A percentile compares a stretch with the other conserved stretches of the same genome.
These are phyloP conservation scores for Elanus axillaris DNA, from an alignment of 2,113 vertebrate genomes.

Conservation along the genomic window DNA sequence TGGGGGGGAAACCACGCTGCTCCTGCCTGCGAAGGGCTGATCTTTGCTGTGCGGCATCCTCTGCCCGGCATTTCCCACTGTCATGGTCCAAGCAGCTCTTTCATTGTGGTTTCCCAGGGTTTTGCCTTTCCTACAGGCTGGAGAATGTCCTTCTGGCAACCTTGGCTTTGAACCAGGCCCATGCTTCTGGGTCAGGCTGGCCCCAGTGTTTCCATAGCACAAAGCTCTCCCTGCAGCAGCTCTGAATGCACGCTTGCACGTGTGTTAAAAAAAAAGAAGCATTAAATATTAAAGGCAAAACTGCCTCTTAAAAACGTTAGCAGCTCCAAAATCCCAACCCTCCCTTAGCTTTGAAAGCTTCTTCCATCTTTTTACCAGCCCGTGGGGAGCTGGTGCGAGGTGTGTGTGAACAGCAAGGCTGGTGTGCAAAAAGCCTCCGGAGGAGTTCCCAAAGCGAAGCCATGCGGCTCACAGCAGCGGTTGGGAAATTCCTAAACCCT, in stretches of 20 bases:
- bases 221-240: background rate
- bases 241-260: background rate
- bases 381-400: background rate
- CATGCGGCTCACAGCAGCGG: accelerated
- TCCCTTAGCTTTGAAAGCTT: background rate
- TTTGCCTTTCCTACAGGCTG: background rate
- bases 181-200: background rate
- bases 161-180: slow-evolving; percentile 9
- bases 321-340: background rate
- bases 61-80: background rate
- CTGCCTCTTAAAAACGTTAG: background rate
- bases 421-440: accelerated
- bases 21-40: background rate
- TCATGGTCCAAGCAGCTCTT: background rate
- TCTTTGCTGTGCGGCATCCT: background rate
- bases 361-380: background rate
- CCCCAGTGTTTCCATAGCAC: background rate
- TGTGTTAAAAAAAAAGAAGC: background rate
- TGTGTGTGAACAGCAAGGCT: background rate
- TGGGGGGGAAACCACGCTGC: background rate
- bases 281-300: slow-evolving; percentile 27
- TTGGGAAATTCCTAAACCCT: background rate
- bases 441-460: background rate
- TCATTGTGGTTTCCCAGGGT: background rate
- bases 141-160: slow-evolving; percentile 4